A percentile compares a stretch with the other conserved stretches of the same genome.
These are phyloP conservation scores for Eudemis profundana DNA, from an alignment of 2,888 invertebrate species.

Conservation along the genomic window DNA sequence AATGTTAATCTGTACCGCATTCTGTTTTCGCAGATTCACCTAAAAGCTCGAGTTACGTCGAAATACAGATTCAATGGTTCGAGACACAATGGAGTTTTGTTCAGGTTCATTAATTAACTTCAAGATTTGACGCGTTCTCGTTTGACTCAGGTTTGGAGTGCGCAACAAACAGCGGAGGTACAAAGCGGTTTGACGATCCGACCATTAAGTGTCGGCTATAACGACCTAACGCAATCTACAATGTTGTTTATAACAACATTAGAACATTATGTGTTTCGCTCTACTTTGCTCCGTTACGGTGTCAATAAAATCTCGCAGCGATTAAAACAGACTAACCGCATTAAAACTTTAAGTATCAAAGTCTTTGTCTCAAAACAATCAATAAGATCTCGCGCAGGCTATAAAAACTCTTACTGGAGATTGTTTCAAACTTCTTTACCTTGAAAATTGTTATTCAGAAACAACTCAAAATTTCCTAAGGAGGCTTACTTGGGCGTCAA, in stretches of 20 bases:
- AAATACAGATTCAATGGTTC: constrained; percentile 50
- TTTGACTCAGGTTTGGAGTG: constrained; percentile 29
- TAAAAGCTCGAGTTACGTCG: constrained; percentile 49
- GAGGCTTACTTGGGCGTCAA: constrained; percentile 19
- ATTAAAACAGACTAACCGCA: constrained; percentile 17
- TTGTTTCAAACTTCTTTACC: constrained; percentile 23
- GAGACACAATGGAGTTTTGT: constrained; percentile 59
- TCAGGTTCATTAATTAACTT: constrained; percentile 65
- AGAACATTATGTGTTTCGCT: constrained; percentile 37
- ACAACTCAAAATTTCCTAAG: constrained; percentile 18
- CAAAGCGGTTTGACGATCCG: constrained; percentile 38
- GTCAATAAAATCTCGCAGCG: constrained; percentile 17
- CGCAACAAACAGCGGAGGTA: constrained; percentile 35
- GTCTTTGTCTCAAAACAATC: neutral
- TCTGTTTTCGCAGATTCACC: constrained; percentile 43
- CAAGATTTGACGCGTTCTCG: constrained; percentile 53
- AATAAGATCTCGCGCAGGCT: neutral
- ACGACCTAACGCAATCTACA: constrained; percentile 28
- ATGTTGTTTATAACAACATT: constrained; percentile 40
- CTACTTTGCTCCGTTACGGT: constrained; percentile 27
- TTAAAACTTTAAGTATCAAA: constrained; percentile 26
- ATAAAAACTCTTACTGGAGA: constrained; percentile 14
- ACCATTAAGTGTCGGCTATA: constrained; percentile 32
- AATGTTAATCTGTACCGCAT: constrained; percentile 35
- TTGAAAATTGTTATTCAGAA: constrained; percentile 32